Base-by-base conservation (phyloP, 2,888 invertebrate species). In the Epinotia ramella region DNA sequence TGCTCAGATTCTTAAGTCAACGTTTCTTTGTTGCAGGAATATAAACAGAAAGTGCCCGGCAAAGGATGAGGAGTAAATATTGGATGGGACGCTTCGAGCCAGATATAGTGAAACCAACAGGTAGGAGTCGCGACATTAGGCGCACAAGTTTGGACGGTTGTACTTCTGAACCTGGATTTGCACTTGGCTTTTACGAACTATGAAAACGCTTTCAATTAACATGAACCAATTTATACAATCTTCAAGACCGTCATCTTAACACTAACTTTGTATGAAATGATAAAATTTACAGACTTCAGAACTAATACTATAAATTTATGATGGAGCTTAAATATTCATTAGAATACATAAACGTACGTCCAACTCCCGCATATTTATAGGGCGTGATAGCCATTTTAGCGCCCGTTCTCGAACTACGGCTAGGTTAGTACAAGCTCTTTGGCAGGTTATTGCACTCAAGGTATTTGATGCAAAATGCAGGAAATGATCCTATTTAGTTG, bases 11-110 rank as follows among this genome's bases (percentile, higher is more conserved):
- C 56, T 69, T 73, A 59, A 70, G 59, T 66, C n/a, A 69, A 71
- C 18, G 71, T 77, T 77, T 70, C 81, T 83, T 88, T 87, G 84
- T 89, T 90, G 57, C 87, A 92, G 93, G 87, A 87, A 84, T 75
- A 76, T 81, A 70, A 81, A 81, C 79, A 85, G 84, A 84, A 81
- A 84, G 87, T 86, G 89, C 87, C 88, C 89, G 85, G 83, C 91
- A 92, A 94, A 94, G 92, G 87, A 94, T 94, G 94, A 93, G 89
- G 94, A 91, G 89, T 91, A 92, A 91, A 89, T 91, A 91, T 84
- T 89, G 90, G 89, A 90, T 90, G 90, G 88, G 87, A 85, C 87
- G 86, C 86, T 90, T 90, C 88, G 89, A 88, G 85, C 88, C 88
- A 79, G 88, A 89, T 81, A 86, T 84, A 83, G 85, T 87, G 79